Evolutionary conservation across 30 jellyfish, hydroid and myxozoan species (phyloP).

Genomic region (Pelagia noctiluca): DNA sequence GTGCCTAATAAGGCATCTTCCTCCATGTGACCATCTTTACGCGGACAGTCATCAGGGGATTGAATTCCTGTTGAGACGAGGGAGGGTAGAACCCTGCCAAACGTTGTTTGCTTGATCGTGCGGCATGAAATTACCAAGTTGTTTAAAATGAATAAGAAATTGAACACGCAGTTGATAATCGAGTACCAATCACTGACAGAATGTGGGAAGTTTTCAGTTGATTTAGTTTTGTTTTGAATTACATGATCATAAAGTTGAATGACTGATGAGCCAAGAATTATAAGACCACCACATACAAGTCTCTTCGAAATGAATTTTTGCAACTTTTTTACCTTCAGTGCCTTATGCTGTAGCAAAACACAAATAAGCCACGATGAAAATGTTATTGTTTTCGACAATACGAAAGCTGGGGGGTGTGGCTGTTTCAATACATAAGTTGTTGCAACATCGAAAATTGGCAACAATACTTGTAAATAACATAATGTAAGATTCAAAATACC

Average conservation of each 20-base stretch:
- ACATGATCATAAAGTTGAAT: conserved; percentile 51
- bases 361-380: conserved; percentile 84
- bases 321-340: not conserved
- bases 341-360: conserved; percentile 48
- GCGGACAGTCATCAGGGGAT: not conserved
- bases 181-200: conserved; percentile 29
- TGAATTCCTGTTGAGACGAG: conserved; percentile 51
- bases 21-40: conserved; percentile 7
- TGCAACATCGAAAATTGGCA: conserved; percentile 49
- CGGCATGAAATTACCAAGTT: not conserved
- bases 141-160: conserved; percentile 2
- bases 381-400: conserved; percentile 67
- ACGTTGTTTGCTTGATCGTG: not conserved
- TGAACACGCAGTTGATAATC: conserved; percentile 15
- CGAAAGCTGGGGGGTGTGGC: conserved; percentile 84
- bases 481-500: conserved; percentile 24
- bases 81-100: conserved; percentile 61
- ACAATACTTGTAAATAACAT: conserved; percentile 36
- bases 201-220: not conserved
- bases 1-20: conserved; percentile 65
- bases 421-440: conserved; percentile 53
- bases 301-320: not conserved
- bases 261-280: conserved; percentile 59
- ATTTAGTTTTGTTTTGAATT: not conserved
- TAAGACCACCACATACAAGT: conserved; percentile 6